phyloP scores from a whole-genome alignment of 2,797 vertebrate species.

The Lophius americanus region DNA sequence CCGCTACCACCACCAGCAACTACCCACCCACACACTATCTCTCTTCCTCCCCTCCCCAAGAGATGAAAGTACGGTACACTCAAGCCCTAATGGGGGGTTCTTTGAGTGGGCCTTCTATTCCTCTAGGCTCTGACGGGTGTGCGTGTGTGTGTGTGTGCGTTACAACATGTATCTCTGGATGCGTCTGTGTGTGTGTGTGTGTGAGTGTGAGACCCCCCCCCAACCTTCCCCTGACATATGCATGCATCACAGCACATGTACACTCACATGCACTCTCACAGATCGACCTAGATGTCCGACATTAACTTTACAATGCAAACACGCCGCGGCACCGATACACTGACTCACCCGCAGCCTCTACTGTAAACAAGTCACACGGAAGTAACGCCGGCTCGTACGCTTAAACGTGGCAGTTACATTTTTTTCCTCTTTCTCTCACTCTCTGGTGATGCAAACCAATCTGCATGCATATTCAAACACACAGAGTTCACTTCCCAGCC shows the following conservation, averaged over 20 bases:
- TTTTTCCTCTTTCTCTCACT: conserved; percentile 25
- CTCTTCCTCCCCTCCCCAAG: conserved; percentile 40
- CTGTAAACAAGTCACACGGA: conserved; percentile 42
- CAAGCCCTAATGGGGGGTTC: conserved; percentile 76
- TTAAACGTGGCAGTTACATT: conserved; percentile 29
- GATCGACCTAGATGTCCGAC: conserved; percentile 76
- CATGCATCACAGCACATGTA: conserved; percentile 67
- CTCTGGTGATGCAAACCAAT: conserved; percentile 34
- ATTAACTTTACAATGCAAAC: conserved; percentile 48
- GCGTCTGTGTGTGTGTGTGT: conserved; percentile 11
- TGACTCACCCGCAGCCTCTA: conserved; percentile 58
- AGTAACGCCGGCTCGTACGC: conserved; percentile 39
- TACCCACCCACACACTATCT: conserved; percentile 55
- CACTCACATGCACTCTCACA: conserved; percentile 69
- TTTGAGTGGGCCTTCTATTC: conserved; percentile 70
- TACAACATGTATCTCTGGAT: conserved; percentile 45
- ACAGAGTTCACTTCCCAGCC: conserved; percentile 24
- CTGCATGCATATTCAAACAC: conserved; percentile 1
- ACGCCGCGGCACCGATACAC: conserved; percentile 40
- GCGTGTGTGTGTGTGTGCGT: conserved; percentile 34
- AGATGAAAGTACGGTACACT: conserved; percentile 62
- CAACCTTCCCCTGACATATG: conserved; percentile 61
- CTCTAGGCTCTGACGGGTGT: conserved; percentile 54
- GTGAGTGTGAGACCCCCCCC: neutral
- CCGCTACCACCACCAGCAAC: conserved; percentile 28